phyloP scores from a whole-genome alignment of 2,797 vertebrate genomes.

The Otus scops region DNA sequence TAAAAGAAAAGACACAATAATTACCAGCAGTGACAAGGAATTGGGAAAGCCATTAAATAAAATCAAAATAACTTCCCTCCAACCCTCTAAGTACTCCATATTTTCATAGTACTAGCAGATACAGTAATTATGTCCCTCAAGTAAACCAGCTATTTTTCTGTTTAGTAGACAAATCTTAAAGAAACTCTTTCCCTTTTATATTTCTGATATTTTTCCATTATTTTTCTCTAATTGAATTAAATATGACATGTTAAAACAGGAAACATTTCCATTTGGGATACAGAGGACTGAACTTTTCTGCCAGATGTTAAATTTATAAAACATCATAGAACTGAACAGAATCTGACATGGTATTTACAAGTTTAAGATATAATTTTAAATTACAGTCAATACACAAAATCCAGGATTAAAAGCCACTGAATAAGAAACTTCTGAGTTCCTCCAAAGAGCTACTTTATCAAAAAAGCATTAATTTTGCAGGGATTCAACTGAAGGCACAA shows the following conservation, averaged over 20 bases:
- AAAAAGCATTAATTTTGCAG: conserved; percentile 32
- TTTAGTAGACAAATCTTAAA: neutral
- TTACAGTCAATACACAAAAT: conserved; percentile 6
- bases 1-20: conserved; percentile 28
- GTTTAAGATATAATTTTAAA: conserved; percentile 25
- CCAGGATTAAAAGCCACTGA: conserved; percentile 11
- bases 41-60: neutral
- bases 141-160: neutral
- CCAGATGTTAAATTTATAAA: conserved; percentile 13
- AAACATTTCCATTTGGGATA: neutral
- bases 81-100: neutral
- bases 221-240: conserved; percentile 26
- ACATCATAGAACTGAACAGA: neutral
- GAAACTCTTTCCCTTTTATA: neutral
- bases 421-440: conserved; percentile 23
- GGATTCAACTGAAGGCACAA: conserved; percentile 10
- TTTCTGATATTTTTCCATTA: neutral
- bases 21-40: conserved; percentile 15
- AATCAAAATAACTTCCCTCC: neutral
- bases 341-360: neutral
- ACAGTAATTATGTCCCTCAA: neutral
- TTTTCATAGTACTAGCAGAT: neutral
- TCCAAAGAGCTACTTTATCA: conserved; percentile 32
- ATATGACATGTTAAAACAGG: neutral
- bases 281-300: conserved; percentile 11